phyloP scores from a whole-genome alignment of 2,113 vertebrate genomes.

The Poicephalus meyeri region DNA sequence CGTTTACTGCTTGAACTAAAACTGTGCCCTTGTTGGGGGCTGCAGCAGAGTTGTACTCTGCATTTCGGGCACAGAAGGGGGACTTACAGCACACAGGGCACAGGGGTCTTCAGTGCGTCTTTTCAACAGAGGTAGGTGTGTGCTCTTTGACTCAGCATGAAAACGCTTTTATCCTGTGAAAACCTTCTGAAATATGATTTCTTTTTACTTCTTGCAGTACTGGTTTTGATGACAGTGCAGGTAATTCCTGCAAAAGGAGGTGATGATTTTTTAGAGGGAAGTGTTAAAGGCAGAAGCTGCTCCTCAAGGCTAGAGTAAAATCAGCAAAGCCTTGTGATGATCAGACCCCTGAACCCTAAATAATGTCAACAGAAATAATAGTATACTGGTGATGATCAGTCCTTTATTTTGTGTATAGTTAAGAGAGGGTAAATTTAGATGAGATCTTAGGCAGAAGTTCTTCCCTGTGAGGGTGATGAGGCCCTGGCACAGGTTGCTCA shows the following conservation, averaged over 20 bases:
- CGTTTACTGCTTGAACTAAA: background rate
- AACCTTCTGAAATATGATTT: background rate
- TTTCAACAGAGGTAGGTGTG: background rate
- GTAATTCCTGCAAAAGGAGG: background rate
- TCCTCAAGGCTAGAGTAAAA: background rate
- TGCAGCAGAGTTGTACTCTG: background rate
- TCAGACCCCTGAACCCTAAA: background rate
- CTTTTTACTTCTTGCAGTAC: background rate
- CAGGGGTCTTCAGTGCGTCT: background rate
- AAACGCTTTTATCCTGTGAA: background rate
- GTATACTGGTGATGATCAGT: background rate
- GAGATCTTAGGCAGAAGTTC: background rate
- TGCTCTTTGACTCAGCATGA: background rate
- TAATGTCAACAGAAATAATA: background rate
- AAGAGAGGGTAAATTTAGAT: background rate
- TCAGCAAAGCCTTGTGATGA: background rate
- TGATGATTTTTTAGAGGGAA: background rate
- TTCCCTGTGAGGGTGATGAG: background rate
- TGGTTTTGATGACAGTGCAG: background rate
- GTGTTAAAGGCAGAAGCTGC: background rate
- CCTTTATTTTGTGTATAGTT: background rate
- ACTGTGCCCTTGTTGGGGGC: background rate
- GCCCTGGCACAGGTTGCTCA: background rate
- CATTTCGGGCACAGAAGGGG: background rate
- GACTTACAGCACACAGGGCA: fast-evolving